These are phyloP conservation scores for Agonum fuliginosum DNA, from an alignment of 2,888 invertebrate species.

Conservation along the genomic window DNA sequence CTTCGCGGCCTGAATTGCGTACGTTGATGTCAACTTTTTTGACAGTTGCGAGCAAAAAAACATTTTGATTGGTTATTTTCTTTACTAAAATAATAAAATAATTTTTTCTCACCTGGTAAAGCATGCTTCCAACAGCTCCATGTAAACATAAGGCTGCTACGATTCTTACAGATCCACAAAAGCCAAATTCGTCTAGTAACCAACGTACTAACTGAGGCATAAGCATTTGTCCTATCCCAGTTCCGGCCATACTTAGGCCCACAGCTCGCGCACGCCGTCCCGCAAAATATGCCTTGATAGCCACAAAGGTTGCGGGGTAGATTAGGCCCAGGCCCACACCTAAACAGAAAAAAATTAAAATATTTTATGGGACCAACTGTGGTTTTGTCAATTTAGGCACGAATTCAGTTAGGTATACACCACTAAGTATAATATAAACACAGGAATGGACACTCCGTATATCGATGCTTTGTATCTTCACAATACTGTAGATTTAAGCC, in stretches of 20 bases:
- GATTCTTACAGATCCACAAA: slow-evolving; percentile 78
- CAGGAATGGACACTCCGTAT: too few relatives aligned
- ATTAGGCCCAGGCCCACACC: slow-evolving; percentile 83
- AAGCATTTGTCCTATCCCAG: slow-evolving; percentile 84
- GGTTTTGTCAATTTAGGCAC: too few relatives aligned
- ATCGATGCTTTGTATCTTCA: too few relatives aligned
- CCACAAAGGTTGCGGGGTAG: slow-evolving; percentile 82
- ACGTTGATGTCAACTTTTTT: too few relatives aligned
- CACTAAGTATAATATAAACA: too few relatives aligned
- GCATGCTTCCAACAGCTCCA: slow-evolving; percentile 73
- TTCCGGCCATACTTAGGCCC: slow-evolving; percentile 84
- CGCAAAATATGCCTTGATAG: slow-evolving; percentile 83
- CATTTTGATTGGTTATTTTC: too few relatives aligned
- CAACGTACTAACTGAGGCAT: slow-evolving; percentile 83
- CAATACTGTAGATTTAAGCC: too few relatives aligned
- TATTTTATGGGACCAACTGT: slow-evolving; percentile 21
- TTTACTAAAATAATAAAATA: not conserved
- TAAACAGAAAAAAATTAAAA: slow-evolving; percentile 66
- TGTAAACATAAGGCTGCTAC: slow-evolving; percentile 79
- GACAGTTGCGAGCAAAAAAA: too few relatives aligned
- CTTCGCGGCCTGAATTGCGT: too few relatives aligned
- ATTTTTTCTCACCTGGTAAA: slow-evolving; percentile 73
- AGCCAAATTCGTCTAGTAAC: slow-evolving; percentile 80
- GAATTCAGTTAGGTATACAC: too few relatives aligned
- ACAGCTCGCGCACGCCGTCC: slow-evolving; percentile 82